A percentile compares a stretch with the other conserved stretches of the same genome.
These are phyloP conservation scores for Urosaurus nigricauda DNA, from an alignment of 2,797 vertebrate genomes.

Conservation along the genomic window DNA sequence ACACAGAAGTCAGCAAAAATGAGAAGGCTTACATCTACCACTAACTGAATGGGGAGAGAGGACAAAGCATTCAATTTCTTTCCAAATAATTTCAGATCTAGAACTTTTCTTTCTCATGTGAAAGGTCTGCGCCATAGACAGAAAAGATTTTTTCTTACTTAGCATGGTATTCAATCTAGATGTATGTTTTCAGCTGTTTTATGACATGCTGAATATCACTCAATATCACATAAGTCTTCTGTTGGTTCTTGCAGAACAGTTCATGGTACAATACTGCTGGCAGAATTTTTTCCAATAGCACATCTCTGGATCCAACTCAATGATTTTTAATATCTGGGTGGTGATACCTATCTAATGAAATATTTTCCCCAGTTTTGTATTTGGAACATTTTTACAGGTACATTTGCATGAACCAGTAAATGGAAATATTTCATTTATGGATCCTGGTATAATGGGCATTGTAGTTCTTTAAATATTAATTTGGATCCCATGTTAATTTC, in stretches of 20 bases:
- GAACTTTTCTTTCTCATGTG: background rate
- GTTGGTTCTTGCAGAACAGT: background rate
- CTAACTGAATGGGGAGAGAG: background rate
- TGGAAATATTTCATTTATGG: background rate
- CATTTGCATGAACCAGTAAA: background rate
- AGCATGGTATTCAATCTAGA: background rate
- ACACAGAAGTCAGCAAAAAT: too few species aligned
- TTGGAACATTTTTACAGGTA: background rate
- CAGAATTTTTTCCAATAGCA: background rate
- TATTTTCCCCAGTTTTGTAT: background rate
- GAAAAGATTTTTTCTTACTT: background rate
- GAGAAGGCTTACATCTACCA: too few species aligned
- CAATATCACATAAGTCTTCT: background rate
- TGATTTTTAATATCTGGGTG: background rate
- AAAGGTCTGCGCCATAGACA: background rate
- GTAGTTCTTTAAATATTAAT: background rate
- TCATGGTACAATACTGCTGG: background rate
- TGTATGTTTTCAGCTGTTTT: background rate
- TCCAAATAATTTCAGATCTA: background rate
- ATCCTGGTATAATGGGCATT: background rate
- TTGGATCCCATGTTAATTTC: background rate
- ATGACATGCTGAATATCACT: background rate
- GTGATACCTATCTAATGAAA: background rate
- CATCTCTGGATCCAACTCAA: background rate
- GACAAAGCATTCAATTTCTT: background rate